phyloP scores from a whole-genome alignment of 2,113 vertebrate genomes.

The Labeo rohita region DNA sequence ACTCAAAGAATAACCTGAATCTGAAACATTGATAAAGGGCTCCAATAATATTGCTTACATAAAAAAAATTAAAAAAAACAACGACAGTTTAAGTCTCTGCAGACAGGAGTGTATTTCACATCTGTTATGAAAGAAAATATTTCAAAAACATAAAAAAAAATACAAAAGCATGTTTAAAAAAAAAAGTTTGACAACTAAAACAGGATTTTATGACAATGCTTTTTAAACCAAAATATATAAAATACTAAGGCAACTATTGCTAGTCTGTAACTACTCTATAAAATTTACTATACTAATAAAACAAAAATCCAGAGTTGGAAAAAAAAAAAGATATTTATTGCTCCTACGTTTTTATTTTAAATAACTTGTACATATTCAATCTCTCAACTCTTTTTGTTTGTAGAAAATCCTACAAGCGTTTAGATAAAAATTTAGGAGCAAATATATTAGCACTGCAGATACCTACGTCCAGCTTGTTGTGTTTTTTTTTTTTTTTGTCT shows the following conservation, averaged over 20 bases:
- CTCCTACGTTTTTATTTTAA: neutral
- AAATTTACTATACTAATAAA: conserved; percentile 14
- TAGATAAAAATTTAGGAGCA: neutral
- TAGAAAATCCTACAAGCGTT: neutral
- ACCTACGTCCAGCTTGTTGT: neutral
- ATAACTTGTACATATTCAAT: neutral
- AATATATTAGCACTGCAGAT: neutral
- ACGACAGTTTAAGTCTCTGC: neutral
- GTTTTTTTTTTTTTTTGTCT: neutral
- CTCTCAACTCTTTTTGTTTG: neutral
- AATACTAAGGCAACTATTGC: neutral
- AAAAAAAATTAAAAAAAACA: neutral
- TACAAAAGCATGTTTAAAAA: conserved; percentile 31
- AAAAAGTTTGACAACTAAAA: neutral
- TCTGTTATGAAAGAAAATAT: neutral
- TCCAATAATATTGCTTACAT: neutral
- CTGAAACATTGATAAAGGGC: neutral
- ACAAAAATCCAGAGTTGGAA: neutral
- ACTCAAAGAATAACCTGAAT: neutral
- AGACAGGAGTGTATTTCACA: neutral
- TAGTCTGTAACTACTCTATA: neutral
- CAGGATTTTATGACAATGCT: neutral
- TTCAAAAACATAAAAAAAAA: neutral
- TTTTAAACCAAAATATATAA: neutral
- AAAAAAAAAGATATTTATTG: neutral